phyloP scores from a whole-genome alignment of 1,140 invertebrate genomes.

The Popillia japonica region DNA sequence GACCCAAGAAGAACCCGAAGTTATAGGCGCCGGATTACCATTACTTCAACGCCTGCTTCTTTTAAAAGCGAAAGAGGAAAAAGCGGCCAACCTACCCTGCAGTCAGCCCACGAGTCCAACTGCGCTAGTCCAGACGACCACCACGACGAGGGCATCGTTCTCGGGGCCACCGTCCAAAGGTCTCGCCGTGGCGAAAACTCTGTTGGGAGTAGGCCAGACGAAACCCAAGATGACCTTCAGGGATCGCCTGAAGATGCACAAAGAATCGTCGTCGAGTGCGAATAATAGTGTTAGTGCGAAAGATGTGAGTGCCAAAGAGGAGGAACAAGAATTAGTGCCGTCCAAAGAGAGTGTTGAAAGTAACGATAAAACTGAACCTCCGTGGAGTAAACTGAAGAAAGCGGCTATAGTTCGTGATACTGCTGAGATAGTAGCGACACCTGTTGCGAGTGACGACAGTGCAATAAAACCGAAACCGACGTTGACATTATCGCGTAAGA shows the following conservation, averaged over 20 bases:
- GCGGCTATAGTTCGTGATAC: constrained; percentile 62
- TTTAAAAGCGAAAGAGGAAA: constrained; percentile 81
- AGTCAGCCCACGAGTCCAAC: constrained; percentile 51
- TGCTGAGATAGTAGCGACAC: constrained; percentile 36
- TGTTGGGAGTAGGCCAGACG: background rate
- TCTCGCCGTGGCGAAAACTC: background rate
- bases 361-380: constrained; percentile 54
- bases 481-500: constrained; percentile 57
- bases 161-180: constrained; percentile 47
- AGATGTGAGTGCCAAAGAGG: background rate
- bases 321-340: constrained; percentile 20
- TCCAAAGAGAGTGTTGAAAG: constrained; percentile 39
- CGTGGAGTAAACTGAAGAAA: constrained; percentile 67
- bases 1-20: constrained; percentile 63
- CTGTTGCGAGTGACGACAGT: constrained; percentile 56
- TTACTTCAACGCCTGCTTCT: constrained; percentile 80
- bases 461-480: constrained; percentile 47
- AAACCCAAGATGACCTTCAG: constrained; percentile 39
- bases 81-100: constrained; percentile 36
- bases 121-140: constrained; percentile 23
- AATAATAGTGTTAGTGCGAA: constrained; percentile 20
- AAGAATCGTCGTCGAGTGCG: background rate
- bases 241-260: constrained; percentile 40
- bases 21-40: constrained; percentile 76
- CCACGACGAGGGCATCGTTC: constrained; percentile 45